Evolutionary conservation across 2,797 vertebrate species (phyloP).

Genomic region (Ciconia nigra): DNA sequence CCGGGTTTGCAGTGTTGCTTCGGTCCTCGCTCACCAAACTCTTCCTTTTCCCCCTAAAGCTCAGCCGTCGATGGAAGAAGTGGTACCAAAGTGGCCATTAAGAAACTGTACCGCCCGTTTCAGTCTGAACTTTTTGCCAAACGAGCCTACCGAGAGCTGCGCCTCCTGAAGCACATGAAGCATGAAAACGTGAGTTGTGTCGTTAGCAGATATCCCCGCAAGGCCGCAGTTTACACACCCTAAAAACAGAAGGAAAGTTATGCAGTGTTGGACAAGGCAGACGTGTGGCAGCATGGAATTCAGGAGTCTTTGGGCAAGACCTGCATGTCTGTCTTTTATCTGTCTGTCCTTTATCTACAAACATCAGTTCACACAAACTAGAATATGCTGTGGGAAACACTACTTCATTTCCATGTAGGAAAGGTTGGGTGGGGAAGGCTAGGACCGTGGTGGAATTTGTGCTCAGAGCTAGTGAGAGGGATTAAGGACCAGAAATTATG

Average conservation of each 20-base stretch:
- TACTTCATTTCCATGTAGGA: neutral
- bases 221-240: no score
- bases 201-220: neutral
- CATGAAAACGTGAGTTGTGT: slow-evolving; percentile 89
- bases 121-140: slow-evolving; percentile 94
- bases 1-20: no score
- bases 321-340: neutral
- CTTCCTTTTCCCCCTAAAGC: slow-evolving; percentile 66
- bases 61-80: slow-evolving; percentile 88
- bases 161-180: slow-evolving; percentile 95
- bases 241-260: neutral
- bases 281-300: neutral
- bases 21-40: neutral
- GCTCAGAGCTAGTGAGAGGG: neutral
- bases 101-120: slow-evolving; percentile 94
- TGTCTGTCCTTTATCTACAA: neutral
- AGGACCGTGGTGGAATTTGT: neutral
- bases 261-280: neutral
- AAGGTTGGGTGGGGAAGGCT: neutral
- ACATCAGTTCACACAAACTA: neutral
- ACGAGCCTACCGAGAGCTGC: slow-evolving; percentile 88
- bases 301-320: neutral
- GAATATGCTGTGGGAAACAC: neutral
- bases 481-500: neutral
- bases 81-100: slow-evolving; percentile 90